Base-by-base conservation (phyloP, 1,140 invertebrate species). In the Archivesica marissinica region DNA sequence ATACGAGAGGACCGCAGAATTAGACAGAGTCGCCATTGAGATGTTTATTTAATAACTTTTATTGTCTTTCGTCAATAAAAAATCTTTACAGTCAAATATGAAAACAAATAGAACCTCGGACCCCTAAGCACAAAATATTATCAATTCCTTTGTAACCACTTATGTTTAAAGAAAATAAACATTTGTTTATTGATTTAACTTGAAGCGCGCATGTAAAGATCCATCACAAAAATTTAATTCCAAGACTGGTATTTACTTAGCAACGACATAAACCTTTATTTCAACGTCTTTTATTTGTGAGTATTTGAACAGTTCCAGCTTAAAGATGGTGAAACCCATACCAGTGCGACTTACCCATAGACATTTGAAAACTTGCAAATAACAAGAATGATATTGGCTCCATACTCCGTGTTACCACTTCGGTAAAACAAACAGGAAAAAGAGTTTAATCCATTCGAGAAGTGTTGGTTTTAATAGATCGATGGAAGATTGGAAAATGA, bases 31-130 rank as follows among this genome's bases (percentile, higher is more conserved):
- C 80, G 80, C 80, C 80, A 23, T 25, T n/a, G 75, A 83, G 80
- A 28, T 83, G 68, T 83, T 83, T 83, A 33, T 83, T 83, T 50
- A 41, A 54, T 41, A 59, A 30, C 20, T 83, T 83, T 83, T 83
- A 83, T 83, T 74, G 80, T 74, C 80, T 64, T 83, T 44, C 54
- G 80, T 83, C 41, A 83, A 83, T 56, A 74, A 20, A 75, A 56
- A 64, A 50, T 54, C 52, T 83, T 83, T 47, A 64, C 80, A 75
- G 80, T 74, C 80, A 83, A 83, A 83, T 83, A 83, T 83, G 75
- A 83, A 83, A 83, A 83, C 80, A 83, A 83, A 83, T 83, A 83
- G 47, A 30, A 75, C 4, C 20, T 35, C 38, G 50, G 56, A 44
- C 68, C 68, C 72, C 38, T 61, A 47, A 44, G 66, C 52, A 59